Evolutionary conservation across 2,888 invertebrate genomes (phyloP).

Genomic region (Ophraella communa): DNA sequence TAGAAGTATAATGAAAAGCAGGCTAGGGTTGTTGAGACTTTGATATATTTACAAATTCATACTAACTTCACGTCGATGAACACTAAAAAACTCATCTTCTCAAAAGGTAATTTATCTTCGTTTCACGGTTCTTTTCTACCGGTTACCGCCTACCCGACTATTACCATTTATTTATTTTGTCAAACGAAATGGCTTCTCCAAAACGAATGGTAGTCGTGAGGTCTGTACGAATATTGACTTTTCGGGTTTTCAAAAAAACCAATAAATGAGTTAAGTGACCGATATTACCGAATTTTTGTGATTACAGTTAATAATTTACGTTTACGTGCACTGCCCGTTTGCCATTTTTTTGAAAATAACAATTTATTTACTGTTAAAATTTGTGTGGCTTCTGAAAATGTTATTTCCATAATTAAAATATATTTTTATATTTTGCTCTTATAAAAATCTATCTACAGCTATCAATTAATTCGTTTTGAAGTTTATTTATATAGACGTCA

Average conservation of each 20-base stretch:
- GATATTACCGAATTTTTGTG: neutral
- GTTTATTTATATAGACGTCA: too few relatives aligned
- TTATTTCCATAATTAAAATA: too few relatives aligned
- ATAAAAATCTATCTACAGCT: too few relatives aligned
- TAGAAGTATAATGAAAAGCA: constrained; percentile 57
- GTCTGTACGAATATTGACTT: constrained; percentile 16
- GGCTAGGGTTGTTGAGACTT: constrained; percentile 59
- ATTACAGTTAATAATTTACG: too few relatives aligned
- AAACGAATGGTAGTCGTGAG: constrained; percentile 18
- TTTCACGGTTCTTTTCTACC: constrained; percentile 55
- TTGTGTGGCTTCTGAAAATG: too few relatives aligned
- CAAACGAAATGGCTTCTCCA: constrained; percentile 19
- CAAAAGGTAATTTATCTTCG: constrained; percentile 61
- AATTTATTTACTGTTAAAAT: too few relatives aligned
- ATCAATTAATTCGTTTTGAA: too few relatives aligned
- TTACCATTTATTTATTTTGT: constrained; percentile 35
- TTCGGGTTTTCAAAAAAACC: neutral
- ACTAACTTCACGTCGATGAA: constrained; percentile 60
- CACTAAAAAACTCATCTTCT: constrained; percentile 60
- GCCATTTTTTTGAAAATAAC: too few relatives aligned
- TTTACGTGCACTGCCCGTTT: too few relatives aligned
- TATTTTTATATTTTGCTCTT: too few relatives aligned
- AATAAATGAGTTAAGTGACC: neutral
- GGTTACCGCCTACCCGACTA: constrained; percentile 38
- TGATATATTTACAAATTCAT: constrained; percentile 61